These are phyloP conservation scores for Falco concolor DNA, from an alignment of 2,797 vertebrate species.

Conservation along the genomic window DNA sequence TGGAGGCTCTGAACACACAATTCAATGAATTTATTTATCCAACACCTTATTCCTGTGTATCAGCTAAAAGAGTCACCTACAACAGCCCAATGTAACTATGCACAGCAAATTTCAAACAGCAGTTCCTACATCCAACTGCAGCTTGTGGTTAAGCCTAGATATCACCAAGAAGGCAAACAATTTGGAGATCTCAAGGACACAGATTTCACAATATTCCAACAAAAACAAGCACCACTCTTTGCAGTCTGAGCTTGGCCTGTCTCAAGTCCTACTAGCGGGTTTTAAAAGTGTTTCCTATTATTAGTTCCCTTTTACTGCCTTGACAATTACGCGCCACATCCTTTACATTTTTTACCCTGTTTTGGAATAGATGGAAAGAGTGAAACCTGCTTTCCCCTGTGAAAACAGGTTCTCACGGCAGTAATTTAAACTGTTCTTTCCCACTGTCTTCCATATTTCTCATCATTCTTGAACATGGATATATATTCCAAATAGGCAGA, in stretches of 20 bases:
- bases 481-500: neutral
- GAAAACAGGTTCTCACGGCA: neutral
- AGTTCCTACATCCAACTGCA: neutral
- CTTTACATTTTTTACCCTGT: neutral
- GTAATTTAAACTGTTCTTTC: neutral
- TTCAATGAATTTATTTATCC: neutral
- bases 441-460: neutral
- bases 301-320: neutral
- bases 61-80: neutral
- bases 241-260: neutral
- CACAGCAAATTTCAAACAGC: neutral
- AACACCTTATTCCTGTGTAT: neutral
- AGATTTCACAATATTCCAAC: neutral
- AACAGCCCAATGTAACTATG: neutral
- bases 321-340: neutral
- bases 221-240: neutral
- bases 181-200: neutral
- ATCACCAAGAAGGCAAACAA: neutral
- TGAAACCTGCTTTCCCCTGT: neutral
- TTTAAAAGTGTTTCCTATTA: neutral
- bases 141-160: neutral
- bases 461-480: neutral
- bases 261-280: neutral
- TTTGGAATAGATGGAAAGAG: neutral
- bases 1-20: neutral